Base-by-base conservation (phyloP, 1,140 invertebrate species). In the Triops cancriformis region DNA sequence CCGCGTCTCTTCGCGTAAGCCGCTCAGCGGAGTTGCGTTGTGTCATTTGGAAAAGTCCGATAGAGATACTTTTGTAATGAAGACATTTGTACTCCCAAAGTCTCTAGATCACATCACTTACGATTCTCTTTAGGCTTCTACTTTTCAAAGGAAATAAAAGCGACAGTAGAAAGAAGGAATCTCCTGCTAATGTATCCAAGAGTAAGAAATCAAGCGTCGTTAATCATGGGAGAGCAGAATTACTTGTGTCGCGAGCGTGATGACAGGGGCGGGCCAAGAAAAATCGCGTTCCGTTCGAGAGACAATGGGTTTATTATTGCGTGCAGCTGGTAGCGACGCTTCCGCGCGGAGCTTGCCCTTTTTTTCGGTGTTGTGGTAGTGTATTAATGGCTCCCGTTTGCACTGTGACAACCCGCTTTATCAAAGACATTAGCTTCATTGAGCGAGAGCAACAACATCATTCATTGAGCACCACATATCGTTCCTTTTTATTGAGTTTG, bases 371-470 rank as follows among this genome's bases (percentile, higher is more conserved):
- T 64, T 64, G 51, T 64, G 51, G 18, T 64, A 37, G 31, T 37
- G 31, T 37, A 64, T 64, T 64, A 64, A 64, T 64, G 51, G 51
- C 51, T 64, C 51, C 51, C 51, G 51, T 64, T 64, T 9, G 51
- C 51, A 64, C 51, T 64, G 51, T 64, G 51, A 64, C 51, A 64
- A 64, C 51, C 51, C 51, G 51, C 51, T 64, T 64, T 64, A 64
- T 64, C 51, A 64, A 64, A 64, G 51, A 64, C 51, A 64, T 64
- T 64, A 64, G 51, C 51, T 64, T 64, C 51, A 64, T 64, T 64
- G 51, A 64, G 51, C 51, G 23, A 64, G 51, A 64, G 51, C 51
- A 64, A 64, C 51, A 64, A 5, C 51, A 64, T 64, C 14, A 64
- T 64, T 64, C 51, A 23, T 14, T 64, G 51, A 9, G 51, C 18